Evolutionary conservation across 1,140 invertebrate genomes (phyloP).

Genomic region (Drosophila sturtevanti): DNA sequence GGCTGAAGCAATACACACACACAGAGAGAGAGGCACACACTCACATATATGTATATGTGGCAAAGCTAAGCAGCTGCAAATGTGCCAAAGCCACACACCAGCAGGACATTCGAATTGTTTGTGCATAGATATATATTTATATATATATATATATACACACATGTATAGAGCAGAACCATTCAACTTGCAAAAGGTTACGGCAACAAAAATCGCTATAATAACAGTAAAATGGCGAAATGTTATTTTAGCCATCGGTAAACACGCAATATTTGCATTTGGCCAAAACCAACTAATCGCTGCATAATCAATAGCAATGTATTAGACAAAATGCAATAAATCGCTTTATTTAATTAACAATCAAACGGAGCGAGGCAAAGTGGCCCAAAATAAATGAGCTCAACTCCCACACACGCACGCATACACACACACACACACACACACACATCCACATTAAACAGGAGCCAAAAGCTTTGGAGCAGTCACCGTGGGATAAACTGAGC

Average conservation of each 20-base stretch:
- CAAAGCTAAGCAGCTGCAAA: slow-evolving; percentile 43
- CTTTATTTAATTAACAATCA: slow-evolving; percentile 50
- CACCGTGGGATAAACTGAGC: slow-evolving; percentile 48
- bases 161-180: slow-evolving; percentile 27
- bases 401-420: background rate
- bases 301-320: slow-evolving; percentile 27
- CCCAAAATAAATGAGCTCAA: slow-evolving; percentile 30
- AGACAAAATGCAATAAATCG: slow-evolving; percentile 45
- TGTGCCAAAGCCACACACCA: slow-evolving; percentile 28
- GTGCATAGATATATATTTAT: background rate
- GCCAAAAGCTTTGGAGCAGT: background rate
- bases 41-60: slow-evolving; percentile 4
- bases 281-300: slow-evolving; percentile 24
- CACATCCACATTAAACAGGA: background rate
- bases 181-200: slow-evolving; percentile 17
- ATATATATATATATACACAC: slow-evolving; percentile 14
- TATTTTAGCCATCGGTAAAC: slow-evolving; percentile 19
- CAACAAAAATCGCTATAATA: slow-evolving; percentile 28
- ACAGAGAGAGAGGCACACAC: background rate
- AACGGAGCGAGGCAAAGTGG: background rate
- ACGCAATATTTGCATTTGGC: slow-evolving; percentile 20
- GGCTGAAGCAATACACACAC: background rate
- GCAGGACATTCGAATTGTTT: slow-evolving; percentile 8
- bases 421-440: background rate
- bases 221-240: slow-evolving; percentile 34